These are phyloP conservation scores for Mus spicilegus DNA, from an alignment of 2,113 vertebrate genomes.

Conservation along the genomic window DNA sequence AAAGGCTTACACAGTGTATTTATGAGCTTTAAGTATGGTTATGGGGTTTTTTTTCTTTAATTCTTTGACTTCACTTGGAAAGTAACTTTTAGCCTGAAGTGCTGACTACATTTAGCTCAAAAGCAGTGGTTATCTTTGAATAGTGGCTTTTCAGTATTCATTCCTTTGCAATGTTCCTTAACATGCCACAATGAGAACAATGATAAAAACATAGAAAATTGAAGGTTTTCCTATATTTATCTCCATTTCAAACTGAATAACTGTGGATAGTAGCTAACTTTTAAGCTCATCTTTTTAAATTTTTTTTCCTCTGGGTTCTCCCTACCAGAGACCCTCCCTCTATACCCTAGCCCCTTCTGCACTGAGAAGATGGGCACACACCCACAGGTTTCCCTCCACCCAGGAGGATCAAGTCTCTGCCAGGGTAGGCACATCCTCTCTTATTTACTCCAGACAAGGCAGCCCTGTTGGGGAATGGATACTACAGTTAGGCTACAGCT, in stretches of 20 bases:
- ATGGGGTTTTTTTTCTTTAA: conserved; percentile 18
- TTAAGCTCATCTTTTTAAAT: neutral
- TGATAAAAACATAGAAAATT: neutral
- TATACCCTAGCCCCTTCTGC: too few species aligned
- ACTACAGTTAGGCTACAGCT: too few species aligned
- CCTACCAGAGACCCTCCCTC: too few species aligned
- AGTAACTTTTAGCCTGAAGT: conserved; percentile 52
- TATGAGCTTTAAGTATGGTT: conserved; percentile 9
- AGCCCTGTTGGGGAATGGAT: too few species aligned
- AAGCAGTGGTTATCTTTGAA: neutral
- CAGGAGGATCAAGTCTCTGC: too few species aligned
- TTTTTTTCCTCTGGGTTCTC: too few species aligned
- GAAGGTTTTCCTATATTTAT: neutral
- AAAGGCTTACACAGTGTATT: conserved; percentile 48
- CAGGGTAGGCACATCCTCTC: too few species aligned
- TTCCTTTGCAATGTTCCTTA: neutral
- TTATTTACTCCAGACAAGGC: too few species aligned
- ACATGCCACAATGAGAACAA: neutral
- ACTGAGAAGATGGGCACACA: too few species aligned
- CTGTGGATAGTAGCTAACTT: neutral
- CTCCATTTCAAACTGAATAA: neutral
- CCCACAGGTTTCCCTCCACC: too few species aligned
- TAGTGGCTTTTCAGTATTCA: neutral
- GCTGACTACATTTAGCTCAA: neutral
- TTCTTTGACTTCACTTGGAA: conserved; percentile 46